Conservation (phyloP, 2,888 invertebrate species). For the Imbricaverruca yamaguchii region DNA sequence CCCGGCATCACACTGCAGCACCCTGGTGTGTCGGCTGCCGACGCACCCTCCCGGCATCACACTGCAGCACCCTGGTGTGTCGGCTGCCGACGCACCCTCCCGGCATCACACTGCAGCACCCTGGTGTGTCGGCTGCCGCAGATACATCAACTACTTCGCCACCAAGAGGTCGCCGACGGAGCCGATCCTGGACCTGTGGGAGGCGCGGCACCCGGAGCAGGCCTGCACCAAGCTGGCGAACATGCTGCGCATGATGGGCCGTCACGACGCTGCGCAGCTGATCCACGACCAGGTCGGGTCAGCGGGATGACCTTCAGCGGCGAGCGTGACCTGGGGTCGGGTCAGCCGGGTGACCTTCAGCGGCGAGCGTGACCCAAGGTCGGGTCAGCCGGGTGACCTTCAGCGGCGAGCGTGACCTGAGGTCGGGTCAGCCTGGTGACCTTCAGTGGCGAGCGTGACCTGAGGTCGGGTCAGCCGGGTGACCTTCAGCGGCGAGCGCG, state of each 20-base stretch:
- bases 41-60: too few species aligned
- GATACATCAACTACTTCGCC: conserved; percentile 91
- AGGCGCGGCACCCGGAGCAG: conserved; percentile 77
- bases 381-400: conserved; percentile 45
- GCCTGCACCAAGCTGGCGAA: conserved; percentile 75
- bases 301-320: conserved; percentile 40
- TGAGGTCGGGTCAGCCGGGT: conserved; percentile 48
- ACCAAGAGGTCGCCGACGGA: conserved; percentile 94
- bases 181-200: conserved; percentile 89
- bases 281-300: conserved; percentile 59
- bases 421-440: too few species aligned
- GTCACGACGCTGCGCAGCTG: conserved; percentile 73
- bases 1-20: too few species aligned
- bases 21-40: background rate
- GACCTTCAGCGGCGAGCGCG: conserved; percentile 28
- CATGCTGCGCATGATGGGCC: conserved; percentile 75
- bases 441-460: too few species aligned
- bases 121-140: conserved; percentile 35
- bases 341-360: conserved; percentile 36
- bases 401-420: background rate
- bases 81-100: too few species aligned
- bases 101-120: too few species aligned
- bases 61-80: too few species aligned
- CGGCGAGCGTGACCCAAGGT: conserved; percentile 37
- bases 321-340: background rate